A percentile compares a stretch with the other conserved stretches of the same genome.
These are phyloP conservation scores for Pyralis farinalis DNA, from an alignment of 2,888 invertebrate species.

Conservation along the genomic window DNA sequence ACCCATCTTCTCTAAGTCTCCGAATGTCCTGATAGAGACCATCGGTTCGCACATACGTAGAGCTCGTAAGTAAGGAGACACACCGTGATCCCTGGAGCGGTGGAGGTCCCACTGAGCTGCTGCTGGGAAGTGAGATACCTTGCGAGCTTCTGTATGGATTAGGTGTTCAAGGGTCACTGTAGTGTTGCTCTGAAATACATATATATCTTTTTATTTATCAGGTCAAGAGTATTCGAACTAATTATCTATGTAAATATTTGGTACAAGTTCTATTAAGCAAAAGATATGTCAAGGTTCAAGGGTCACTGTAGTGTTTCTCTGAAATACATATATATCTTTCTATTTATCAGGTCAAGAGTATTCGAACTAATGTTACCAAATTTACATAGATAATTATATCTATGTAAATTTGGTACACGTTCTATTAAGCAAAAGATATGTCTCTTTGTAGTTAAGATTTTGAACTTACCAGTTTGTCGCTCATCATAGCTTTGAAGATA, in stretches of 20 bases:
- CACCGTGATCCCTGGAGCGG: constrained; percentile 88
- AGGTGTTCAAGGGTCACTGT: constrained; percentile 82
- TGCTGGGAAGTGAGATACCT: constrained; percentile 79
- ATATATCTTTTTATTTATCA: no score
- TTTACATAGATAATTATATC: no score
- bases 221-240: no score
- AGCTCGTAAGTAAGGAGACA: constrained; percentile 87
- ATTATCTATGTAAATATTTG: no score
- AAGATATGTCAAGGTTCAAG: no score
- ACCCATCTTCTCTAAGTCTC: constrained; percentile 80
- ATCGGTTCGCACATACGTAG: constrained; percentile 84
- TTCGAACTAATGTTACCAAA: no score
- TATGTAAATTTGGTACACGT: no score
- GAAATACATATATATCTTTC: constrained; percentile 12
- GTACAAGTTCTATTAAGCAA: no score
- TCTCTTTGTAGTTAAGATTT: no score
- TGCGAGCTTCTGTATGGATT: constrained; percentile 83
- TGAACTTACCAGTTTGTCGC: constrained; percentile 81
- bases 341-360: no score
- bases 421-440: no score
- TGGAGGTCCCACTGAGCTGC: constrained; percentile 73
- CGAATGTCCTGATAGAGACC: constrained; percentile 72
- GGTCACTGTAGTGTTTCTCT: constrained; percentile 82
- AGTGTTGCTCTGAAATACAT: constrained; percentile 71
- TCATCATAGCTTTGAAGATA: constrained; percentile 88